Evolutionary conservation across 2,888 invertebrate genomes (phyloP).

Genomic region (Leptinotarsa haldemani): DNA sequence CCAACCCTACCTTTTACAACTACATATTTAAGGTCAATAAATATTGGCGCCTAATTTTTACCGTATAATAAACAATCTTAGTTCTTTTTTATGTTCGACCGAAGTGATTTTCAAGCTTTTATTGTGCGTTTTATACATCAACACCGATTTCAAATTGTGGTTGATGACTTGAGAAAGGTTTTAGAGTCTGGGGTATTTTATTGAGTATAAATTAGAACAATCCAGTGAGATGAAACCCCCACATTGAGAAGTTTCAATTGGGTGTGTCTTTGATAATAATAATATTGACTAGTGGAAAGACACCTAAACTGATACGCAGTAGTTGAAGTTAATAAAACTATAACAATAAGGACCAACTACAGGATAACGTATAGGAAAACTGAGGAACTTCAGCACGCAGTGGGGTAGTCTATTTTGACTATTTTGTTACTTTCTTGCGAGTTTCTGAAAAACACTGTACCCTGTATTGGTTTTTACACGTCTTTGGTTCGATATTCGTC

Average conservation of each 20-base stretch:
- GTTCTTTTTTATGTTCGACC: constrained; percentile 31
- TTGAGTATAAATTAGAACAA: constrained; percentile 36
- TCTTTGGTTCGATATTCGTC: too few relatives aligned
- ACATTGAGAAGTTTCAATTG: background rate
- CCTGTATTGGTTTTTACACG: too few relatives aligned
- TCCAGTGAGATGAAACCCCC: constrained; percentile 11
- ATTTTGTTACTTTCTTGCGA: too few relatives aligned
- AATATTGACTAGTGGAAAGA: background rate
- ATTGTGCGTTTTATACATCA: constrained; percentile 31
- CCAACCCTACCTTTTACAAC: constrained; percentile 54
- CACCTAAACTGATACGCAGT: too few relatives aligned
- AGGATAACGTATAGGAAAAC: too few relatives aligned
- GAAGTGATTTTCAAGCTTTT: constrained; percentile 36
- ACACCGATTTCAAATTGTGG: constrained; percentile 21
- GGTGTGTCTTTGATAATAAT: background rate
- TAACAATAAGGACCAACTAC: too few relatives aligned
- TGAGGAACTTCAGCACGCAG: too few relatives aligned
- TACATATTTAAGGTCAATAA: constrained; percentile 57
- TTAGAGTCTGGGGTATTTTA: constrained; percentile 35
- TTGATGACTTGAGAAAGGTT: constrained; percentile 33
- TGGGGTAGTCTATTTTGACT: too few relatives aligned
- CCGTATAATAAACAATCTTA: constrained; percentile 22
- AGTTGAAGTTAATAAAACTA: too few relatives aligned
- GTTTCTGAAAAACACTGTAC: too few relatives aligned
- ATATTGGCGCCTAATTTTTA: constrained; percentile 54